Evolutionary conservation across 2,113 vertebrate genomes (phyloP).

Genomic region (Halichoerus grypus): DNA sequence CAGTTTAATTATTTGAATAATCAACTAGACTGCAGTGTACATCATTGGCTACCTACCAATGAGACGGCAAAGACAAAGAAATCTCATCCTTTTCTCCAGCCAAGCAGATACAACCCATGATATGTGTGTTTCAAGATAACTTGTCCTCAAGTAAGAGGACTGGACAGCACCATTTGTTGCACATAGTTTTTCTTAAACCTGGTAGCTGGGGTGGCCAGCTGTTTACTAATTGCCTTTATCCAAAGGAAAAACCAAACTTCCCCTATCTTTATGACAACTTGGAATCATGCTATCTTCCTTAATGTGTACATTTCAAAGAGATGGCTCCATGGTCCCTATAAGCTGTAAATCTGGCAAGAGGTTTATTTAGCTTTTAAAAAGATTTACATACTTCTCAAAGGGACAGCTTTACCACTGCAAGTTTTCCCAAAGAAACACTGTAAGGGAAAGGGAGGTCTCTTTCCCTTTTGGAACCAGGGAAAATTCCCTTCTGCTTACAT

Average conservation of each 20-base stretch:
- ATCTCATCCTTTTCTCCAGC: not conserved
- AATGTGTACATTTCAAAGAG: not conserved
- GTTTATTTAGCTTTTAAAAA: not conserved
- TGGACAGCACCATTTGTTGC: not conserved
- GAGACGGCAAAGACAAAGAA: not conserved
- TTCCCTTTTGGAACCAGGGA: not conserved
- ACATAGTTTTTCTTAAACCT: not conserved
- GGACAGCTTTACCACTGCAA: not conserved
- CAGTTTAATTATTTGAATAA: not conserved
- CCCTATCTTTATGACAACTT: not conserved
- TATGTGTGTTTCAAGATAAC: not conserved
- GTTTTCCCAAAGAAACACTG: not conserved
- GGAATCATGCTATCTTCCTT: not conserved
- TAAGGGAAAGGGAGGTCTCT: not conserved
- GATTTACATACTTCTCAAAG: not conserved
- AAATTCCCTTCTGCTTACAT: not conserved
- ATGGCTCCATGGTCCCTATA: not conserved
- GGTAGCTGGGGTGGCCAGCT: not conserved
- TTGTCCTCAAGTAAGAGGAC: not conserved
- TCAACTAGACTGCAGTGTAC: not conserved
- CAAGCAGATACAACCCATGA: not conserved
- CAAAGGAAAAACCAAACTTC: not conserved
- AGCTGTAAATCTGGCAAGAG: not conserved
- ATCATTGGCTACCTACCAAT: not conserved
- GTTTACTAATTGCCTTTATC: not conserved